phyloP scores from a whole-genome alignment of 2,888 invertebrate species.

The Mactromeris polynyma region DNA sequence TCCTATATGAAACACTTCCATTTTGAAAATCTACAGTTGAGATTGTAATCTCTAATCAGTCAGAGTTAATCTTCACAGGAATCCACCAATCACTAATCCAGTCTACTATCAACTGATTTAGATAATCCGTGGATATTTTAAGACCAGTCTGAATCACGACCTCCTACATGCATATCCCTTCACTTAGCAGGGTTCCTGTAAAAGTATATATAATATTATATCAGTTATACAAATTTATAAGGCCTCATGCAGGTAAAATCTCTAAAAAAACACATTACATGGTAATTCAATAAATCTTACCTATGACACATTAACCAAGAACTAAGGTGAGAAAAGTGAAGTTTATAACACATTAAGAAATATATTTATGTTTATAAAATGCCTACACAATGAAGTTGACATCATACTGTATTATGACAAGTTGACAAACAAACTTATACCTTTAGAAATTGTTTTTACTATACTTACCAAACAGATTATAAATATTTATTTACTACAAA shows the following conservation, averaged over 20 bases:
- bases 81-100: constrained; percentile 40
- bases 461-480: not conserved
- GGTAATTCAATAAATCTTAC: not conserved
- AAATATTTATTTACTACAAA: not conserved
- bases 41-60: constrained; percentile 33
- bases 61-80: constrained; percentile 38
- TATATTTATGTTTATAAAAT: constrained; percentile 11
- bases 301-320: not conserved
- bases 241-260: not conserved
- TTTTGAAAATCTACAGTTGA: constrained; percentile 28
- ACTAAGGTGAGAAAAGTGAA: not conserved
- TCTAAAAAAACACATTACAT: not conserved
- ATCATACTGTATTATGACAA: not conserved
- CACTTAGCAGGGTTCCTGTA: not conserved
- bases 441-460: not conserved
- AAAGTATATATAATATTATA: not conserved
- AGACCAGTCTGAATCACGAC: constrained; percentile 10
- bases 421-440: not conserved
- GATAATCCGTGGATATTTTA: constrained; percentile 36
- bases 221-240: not conserved
- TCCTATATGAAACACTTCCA: constrained; percentile 67
- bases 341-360: constrained; percentile 12
- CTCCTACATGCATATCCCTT: not conserved
- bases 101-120: constrained; percentile 23
- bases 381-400: not conserved